Evolutionary conservation across 2,113 vertebrate genomes (phyloP), one percentile per base, ranked within the genome.

Genomic region (Dipodomys spectabilis): DNA sequence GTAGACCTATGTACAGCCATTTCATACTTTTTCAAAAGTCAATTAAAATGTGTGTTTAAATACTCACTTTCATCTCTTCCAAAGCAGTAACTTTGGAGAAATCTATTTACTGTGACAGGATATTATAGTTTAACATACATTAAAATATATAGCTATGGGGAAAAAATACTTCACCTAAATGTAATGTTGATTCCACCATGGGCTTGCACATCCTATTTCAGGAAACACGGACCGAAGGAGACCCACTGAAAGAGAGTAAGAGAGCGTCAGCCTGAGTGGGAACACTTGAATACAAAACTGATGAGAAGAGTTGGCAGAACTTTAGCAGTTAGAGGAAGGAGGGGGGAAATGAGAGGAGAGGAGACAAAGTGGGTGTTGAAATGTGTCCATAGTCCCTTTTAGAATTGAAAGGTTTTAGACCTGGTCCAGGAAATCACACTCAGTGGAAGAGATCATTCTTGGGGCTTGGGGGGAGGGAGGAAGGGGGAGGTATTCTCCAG

Each of bases 11-110:
- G 7, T 44, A 22, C 16, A 72, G 39, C 65, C 80, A 73, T 82
- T 88, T 74, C 65, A 80, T 80, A 60, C 8, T 67, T 64, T 92
- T 82, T 82, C 39, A 94, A 75, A 93, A 93, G 77, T 77, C 27
- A 81, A n/a, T 53, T 27, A 57, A 93, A 87, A 86, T 82, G 7
- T 86, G 57, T 45, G 35, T 62, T 86, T 82, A 86, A 79, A 44
- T 68, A 53, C 12, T 18, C 27, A 91, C 67, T 82, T 78, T 92
- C 92, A 35, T 85, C 39, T 71, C 90, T 93, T 90, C 35, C 30
- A 92, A 80, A 94, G 44, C 30, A 81, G 30, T 69, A 71, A 13
- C 35, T 65, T n/a, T 65, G 88, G 15, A 39, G 20, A 90, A 75
- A 65, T 30, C 8, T 28, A 6, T 75, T 95, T 65, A 92, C 64